Evolutionary conservation across 2,797 vertebrate genomes (phyloP).

Genomic region (Onychomys leucogaster): DNA sequence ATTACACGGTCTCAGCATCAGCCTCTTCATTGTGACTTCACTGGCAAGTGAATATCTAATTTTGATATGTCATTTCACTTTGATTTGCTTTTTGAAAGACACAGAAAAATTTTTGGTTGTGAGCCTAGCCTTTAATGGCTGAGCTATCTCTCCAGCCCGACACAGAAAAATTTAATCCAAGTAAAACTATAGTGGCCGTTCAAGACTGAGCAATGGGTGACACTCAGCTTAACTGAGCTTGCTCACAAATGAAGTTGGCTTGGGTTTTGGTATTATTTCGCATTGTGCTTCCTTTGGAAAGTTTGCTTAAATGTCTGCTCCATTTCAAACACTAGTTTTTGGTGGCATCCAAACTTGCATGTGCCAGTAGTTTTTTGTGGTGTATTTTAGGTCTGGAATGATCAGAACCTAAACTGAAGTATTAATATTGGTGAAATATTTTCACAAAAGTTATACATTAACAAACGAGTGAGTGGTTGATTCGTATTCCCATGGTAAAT

Average conservation of each 20-base stretch:
- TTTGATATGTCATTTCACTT: background rate
- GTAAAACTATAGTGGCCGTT: background rate
- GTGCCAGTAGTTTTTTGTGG: background rate
- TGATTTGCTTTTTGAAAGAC: background rate
- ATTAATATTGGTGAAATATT: conserved; percentile 36
- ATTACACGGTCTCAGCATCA: background rate
- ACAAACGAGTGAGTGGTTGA: background rate
- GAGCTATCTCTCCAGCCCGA: too few species aligned
- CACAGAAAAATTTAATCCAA: conserved; percentile 17
- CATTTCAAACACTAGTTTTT: background rate
- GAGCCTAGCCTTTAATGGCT: too few species aligned
- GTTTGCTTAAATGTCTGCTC: background rate
- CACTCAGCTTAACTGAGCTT: background rate
- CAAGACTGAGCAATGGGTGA: background rate
- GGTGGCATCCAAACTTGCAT: background rate
- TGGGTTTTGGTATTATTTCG: background rate
- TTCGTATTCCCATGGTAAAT: conserved; percentile 18
- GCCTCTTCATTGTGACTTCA: background rate
- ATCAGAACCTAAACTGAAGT: background rate
- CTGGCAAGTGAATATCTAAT: background rate
- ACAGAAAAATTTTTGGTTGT: conserved; percentile 30
- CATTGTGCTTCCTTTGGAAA: background rate
- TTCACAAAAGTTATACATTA: conserved; percentile 30
- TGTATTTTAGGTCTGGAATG: background rate
- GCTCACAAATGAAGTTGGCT: background rate